Conservation (phyloP, 2,113 vertebrate species). For the Petrocephalus zakoni region DNA sequence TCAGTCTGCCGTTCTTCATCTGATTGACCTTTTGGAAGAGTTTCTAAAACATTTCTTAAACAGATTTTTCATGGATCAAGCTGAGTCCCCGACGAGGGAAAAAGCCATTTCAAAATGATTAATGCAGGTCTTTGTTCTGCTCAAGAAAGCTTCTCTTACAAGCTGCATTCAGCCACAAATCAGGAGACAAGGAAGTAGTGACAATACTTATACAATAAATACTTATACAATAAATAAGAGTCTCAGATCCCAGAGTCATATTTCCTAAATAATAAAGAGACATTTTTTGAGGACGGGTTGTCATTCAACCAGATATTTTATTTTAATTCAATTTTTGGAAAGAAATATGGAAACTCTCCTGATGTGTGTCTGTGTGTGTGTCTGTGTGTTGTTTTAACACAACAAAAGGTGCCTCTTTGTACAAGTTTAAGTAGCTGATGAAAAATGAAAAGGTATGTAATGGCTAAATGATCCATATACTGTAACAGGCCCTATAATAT, state of each 20-base stretch:
- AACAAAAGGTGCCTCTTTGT: not conserved
- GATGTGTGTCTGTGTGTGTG: not conserved
- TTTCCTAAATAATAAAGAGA: constrained; percentile 44
- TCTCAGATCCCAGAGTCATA: constrained; percentile 40
- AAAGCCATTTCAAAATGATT: constrained; percentile 48
- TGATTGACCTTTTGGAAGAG: constrained; percentile 61
- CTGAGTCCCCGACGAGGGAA: constrained; percentile 35
- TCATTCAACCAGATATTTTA: constrained; percentile 38
- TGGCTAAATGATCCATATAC: not conserved
- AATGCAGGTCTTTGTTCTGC: constrained; percentile 51
- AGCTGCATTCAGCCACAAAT: constrained; percentile 46
- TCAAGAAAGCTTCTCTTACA: constrained; percentile 48
- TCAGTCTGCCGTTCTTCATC: constrained; percentile 54
- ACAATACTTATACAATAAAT: no score
- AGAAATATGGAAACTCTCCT: not conserved
- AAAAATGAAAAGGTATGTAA: constrained; percentile 7
- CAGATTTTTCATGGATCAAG: constrained; percentile 51
- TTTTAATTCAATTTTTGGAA: constrained; percentile 25
- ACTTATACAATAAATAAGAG: constrained; percentile 54
- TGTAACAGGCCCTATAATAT: not conserved
- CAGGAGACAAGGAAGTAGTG: constrained; percentile 36
- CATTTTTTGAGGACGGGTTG: constrained; percentile 43
- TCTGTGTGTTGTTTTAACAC: not conserved
- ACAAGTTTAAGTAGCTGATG: not conserved
- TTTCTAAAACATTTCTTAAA: constrained; percentile 56